Percentiles rank a stretch among this genome's conserved stretches.
Evolutionary conservation across 2,113 vertebrate genomes (phyloP).

Genomic region (Rostratula benghalensis): DNA sequence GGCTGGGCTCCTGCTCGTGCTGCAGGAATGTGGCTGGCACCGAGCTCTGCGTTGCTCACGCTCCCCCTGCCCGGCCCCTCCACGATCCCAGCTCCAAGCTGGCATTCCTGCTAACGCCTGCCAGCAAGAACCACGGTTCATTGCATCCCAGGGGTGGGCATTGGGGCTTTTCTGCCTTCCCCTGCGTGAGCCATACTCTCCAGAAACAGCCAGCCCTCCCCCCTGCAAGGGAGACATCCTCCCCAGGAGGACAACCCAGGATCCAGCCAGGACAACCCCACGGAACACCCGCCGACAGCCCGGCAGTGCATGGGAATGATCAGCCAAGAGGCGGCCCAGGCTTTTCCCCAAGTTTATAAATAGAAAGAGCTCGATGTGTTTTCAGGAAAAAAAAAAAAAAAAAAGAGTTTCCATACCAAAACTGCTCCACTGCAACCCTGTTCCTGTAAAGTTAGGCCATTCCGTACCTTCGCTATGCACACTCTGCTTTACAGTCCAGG

Average conservation of each 20-base stretch:
- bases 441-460: rapidly evolving
- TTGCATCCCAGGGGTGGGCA: neutral
- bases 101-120: rapidly evolving
- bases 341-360: neutral
- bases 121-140: too few relatives aligned
- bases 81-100: neutral
- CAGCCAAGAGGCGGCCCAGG: rapidly evolving
- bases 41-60: neutral
- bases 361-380: neutral
- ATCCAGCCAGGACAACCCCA: neutral
- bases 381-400: neutral
- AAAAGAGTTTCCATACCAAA: neutral
- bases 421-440: neutral
- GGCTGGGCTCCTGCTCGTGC: neutral
- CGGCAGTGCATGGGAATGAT: rapidly evolving
- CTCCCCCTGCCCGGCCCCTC: neutral
- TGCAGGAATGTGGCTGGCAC: neutral
- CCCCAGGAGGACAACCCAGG: too few relatives aligned
- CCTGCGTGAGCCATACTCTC: rapidly evolving
- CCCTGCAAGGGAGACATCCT: too few relatives aligned
- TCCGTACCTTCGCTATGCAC: neutral
- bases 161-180: rapidly evolving
- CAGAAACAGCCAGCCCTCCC: neutral
- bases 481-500: rapidly evolving
- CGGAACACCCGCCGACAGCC: rapidly evolving